Conservation (phyloP, 64 coral and sea anemone genomes). For the Acropora yongei region DNA sequence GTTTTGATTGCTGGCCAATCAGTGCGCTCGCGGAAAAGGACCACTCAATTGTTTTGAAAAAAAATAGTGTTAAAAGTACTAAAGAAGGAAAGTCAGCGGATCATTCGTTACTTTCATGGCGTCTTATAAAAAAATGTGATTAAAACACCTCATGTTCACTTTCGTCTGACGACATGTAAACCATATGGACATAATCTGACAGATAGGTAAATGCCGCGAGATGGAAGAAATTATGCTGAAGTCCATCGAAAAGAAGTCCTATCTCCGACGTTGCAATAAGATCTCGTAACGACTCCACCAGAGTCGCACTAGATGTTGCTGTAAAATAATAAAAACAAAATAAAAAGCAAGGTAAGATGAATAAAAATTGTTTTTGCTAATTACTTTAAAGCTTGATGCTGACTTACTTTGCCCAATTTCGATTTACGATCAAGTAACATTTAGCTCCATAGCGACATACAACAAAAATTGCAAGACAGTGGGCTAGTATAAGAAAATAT, state of each 20-base stretch:
- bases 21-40: too few relatives aligned
- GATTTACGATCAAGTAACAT: too few relatives aligned
- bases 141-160: conserved; percentile 45
- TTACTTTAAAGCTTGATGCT: not conserved
- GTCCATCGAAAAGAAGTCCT: conserved; percentile 7
- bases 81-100: too few relatives aligned
- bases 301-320: conserved; percentile 11
- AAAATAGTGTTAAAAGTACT: too few relatives aligned
- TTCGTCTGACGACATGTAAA: conserved; percentile 68
- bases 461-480: too few relatives aligned
- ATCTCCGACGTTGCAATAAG: conserved; percentile 64
- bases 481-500: too few relatives aligned
- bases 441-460: too few relatives aligned
- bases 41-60: too few relatives aligned
- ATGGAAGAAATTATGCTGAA: not conserved
- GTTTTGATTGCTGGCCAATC: too few relatives aligned
- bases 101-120: too few relatives aligned
- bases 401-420: too few relatives aligned
- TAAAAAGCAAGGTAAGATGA: too few relatives aligned
- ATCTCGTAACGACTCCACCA: conserved; percentile 32
- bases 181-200: conserved; percentile 89
- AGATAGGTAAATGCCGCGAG: conserved; percentile 44
- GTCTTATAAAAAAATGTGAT: not conserved
- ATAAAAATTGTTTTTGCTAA: not conserved
- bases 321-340: not conserved